These are phyloP conservation scores for Myotis findleyi DNA, from an alignment of 2,797 vertebrate species.

Conservation along the genomic window DNA sequence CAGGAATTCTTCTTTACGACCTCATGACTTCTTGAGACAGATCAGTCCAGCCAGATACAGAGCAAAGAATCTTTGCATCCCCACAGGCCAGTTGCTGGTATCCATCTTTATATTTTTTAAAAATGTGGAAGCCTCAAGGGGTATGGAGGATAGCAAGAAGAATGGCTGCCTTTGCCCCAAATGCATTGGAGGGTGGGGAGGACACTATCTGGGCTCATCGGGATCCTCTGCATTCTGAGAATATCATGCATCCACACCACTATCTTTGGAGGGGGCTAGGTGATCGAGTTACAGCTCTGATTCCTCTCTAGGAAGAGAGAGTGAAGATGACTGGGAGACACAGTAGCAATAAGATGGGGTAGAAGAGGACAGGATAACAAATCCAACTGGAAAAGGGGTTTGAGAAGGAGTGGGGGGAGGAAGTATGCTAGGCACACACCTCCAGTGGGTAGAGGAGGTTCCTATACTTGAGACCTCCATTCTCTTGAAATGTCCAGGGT, in stretches of 20 bases:
- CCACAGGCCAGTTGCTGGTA: neutral
- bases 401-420: neutral
- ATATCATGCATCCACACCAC: neutral
- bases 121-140: neutral
- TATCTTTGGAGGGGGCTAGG: constrained; percentile 18
- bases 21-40: constrained; percentile 29
- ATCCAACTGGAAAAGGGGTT: constrained; percentile 29
- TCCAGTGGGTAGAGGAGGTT: neutral
- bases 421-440: neutral
- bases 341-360: constrained; percentile 59
- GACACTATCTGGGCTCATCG: neutral
- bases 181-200: neutral
- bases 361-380: constrained; percentile 64
- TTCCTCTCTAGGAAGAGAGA: constrained; percentile 74
- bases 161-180: neutral
- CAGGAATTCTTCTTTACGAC: constrained; percentile 32
- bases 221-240: constrained; percentile 40
- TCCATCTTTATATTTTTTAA: neutral
- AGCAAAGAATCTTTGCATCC: neutral
- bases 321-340: constrained; percentile 73
- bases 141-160: neutral
- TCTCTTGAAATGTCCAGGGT: constrained; percentile 48
- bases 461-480: neutral
- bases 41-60: constrained; percentile 24
- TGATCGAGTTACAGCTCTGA: constrained; percentile 76